phyloP scores from a whole-genome alignment of 2,113 vertebrate species.

The Nothobranchius kuhntae region DNA sequence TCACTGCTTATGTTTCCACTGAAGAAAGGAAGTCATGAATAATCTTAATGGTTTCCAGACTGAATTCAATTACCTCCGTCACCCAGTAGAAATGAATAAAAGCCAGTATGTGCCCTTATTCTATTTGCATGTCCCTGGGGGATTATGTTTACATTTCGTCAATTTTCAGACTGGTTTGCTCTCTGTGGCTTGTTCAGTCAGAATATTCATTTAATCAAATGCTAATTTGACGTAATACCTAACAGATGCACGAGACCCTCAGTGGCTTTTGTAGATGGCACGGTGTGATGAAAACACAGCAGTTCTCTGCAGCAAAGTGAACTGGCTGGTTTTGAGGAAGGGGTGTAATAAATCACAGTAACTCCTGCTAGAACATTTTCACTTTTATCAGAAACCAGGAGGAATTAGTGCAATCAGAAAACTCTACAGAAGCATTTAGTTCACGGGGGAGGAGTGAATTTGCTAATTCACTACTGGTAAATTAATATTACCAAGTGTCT shows the following conservation, averaged over 20 bases:
- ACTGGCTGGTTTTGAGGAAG: constrained; percentile 37
- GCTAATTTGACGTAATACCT: constrained; percentile 60
- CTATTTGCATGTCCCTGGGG: constrained; percentile 62
- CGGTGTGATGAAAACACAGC: constrained; percentile 40
- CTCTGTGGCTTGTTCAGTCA: constrained; percentile 45
- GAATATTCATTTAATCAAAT: constrained; percentile 59
- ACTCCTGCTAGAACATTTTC: constrained; percentile 51
- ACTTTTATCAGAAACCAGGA: constrained; percentile 44
- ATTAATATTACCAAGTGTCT: too few species aligned
- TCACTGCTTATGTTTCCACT: constrained; percentile 37
- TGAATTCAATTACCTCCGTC: constrained; percentile 67
- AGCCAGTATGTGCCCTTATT: constrained; percentile 57
- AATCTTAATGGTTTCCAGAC: constrained; percentile 66
- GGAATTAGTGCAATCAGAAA: constrained; percentile 34
- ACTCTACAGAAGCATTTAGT: constrained; percentile 25
- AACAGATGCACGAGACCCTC: constrained; percentile 49
- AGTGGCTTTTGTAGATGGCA: constrained; percentile 51
- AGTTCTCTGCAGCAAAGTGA: constrained; percentile 35
- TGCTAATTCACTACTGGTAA: neutral
- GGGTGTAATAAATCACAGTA: constrained; percentile 59
- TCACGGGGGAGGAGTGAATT: constrained; percentile 33
- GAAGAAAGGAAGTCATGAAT: constrained; percentile 63
- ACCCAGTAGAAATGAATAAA: constrained; percentile 68
- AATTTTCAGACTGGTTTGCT: constrained; percentile 49
- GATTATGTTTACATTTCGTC: constrained; percentile 52